Base-by-base conservation (phyloP, 2,888 invertebrate genomes). In the Lottia scabra region DNA sequence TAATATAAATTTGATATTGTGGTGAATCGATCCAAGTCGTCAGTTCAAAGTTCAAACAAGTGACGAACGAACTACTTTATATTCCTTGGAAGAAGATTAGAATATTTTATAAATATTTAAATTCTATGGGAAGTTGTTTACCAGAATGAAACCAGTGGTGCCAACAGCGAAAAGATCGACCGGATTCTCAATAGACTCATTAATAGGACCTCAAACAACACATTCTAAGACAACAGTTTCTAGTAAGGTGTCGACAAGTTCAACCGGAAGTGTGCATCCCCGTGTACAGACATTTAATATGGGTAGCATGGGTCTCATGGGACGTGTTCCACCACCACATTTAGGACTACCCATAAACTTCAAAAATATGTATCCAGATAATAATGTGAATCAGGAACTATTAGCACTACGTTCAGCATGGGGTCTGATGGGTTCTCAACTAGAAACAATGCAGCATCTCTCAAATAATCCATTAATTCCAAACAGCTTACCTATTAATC, bases 151-250 rank as follows among this genome's bases (percentile, higher is more conserved):
- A 19, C 56, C 56, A 10, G 56, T 56, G 56, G 23, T 56, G 3
- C 56, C 56, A 56, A 56, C 56, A 13, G 56, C 56, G 10, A 56
- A 56, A 13, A 56, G 76, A 23, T 74, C 75, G 5, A 77, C 73
- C 45, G 81, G 81, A 30, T 82, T 82, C 65, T 80, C 78, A 12
- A 83, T 82, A 65, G 81, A 79, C 62, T 81, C 82, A 15, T 77
- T 83, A 45, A 82, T 82, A 5, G 82, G 82, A 45, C 77, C 74
- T 65, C 79, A 80, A 46, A 68, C 78, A 6, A 68, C 78, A 10
- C 65, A 73, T 48, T 67, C n/a, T 56, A 48, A 27, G 46, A 63
- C 48, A 67, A 63, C 48, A 67, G 16, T 76, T 76, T 74, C 74
- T 71, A 15, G 70, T 75, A 67, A 75, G 77, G 67, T 70, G 72